These are phyloP conservation scores for Psettodes erumei DNA, from an alignment of 2,113 vertebrate species.

Conservation along the genomic window DNA sequence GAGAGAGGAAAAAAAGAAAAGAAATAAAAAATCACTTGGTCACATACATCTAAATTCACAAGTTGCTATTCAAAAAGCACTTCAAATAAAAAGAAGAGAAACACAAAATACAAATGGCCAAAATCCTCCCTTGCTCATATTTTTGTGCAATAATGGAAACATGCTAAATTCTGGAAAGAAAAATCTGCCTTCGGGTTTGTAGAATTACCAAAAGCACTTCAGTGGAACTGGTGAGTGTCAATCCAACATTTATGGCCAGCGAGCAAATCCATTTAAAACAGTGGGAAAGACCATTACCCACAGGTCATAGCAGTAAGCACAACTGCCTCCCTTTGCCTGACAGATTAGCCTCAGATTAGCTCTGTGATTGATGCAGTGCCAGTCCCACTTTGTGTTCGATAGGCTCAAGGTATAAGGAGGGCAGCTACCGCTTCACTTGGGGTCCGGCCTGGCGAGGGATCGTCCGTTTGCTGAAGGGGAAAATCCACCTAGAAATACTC, in stretches of 20 bases:
- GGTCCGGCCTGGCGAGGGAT: conserved; percentile 29
- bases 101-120: conserved; percentile 28
- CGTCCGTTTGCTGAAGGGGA: not conserved
- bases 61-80: conserved; percentile 53
- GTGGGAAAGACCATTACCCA: conserved; percentile 48
- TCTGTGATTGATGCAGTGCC: conserved; percentile 14
- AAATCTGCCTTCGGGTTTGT: conserved; percentile 28
- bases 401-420: conserved; percentile 1
- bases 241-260: conserved; percentile 6
- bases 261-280: conserved; percentile 11
- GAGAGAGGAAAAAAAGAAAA: not conserved
- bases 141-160: conserved; percentile 34
- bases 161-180: conserved; percentile 27
- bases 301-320: conserved; percentile 71
- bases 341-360: not conserved
- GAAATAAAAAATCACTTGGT: conserved; percentile 55
- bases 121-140: conserved; percentile 24
- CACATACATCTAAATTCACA: conserved; percentile 66
- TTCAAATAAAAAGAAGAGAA: conserved; percentile 32
- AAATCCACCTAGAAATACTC: conserved; percentile 41
- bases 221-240: conserved; percentile 7
- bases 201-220: conserved; percentile 7
- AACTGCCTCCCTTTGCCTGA: conserved; percentile 30
- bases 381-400: conserved; percentile 22
- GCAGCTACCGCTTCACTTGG: conserved; percentile 70